phyloP scores from a whole-genome alignment of 37 sponge, comb jelly and placozoan species.

The Spongilla lacustris region DNA sequence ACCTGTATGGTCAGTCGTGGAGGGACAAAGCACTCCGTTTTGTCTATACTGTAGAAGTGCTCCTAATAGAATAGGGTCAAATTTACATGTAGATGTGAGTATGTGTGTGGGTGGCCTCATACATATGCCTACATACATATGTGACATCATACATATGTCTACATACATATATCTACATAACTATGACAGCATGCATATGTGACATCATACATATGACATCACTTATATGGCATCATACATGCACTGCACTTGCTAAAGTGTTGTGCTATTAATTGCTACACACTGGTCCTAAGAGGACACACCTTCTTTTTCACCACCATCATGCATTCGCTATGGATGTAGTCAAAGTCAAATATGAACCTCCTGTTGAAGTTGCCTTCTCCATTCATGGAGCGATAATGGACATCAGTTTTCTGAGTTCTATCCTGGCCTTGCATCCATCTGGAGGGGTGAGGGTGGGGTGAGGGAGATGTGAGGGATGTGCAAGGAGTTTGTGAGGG shows the following conservation, averaged over 20 bases:
- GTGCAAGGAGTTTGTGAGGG: too few species aligned
- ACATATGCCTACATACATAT: too few species aligned
- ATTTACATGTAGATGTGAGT: too few species aligned
- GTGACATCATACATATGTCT: too few species aligned
- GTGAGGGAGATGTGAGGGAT: too few species aligned
- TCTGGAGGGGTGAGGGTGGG: neutral
- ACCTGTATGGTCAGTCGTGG: constrained; percentile 89
- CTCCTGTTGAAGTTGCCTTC: constrained; percentile 95
- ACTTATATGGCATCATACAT: too few species aligned
- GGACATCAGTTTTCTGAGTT: constrained; percentile 88
- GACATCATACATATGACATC: too few species aligned
- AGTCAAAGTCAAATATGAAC: constrained; percentile 78
- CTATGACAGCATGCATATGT: too few species aligned
- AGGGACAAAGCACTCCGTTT: constrained; percentile 82
- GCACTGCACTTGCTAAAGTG: too few species aligned
- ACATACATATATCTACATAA: too few species aligned
- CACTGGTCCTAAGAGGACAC: neutral
- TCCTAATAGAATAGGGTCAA: constrained; percentile 62
- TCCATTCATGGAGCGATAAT: constrained; percentile 90
- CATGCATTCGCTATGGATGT: constrained; percentile 70
- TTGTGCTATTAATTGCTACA: too few species aligned
- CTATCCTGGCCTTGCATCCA: constrained; percentile 73
- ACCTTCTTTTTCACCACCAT: constrained; percentile 81
- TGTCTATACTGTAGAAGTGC: constrained; percentile 95
- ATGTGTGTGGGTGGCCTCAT: too few species aligned